A percentile compares a stretch with the other conserved stretches of the same genome.
These are phyloP conservation scores for Siphlonurus alternatus DNA, from an alignment of 2,888 invertebrate genomes.

Conservation along the genomic window DNA sequence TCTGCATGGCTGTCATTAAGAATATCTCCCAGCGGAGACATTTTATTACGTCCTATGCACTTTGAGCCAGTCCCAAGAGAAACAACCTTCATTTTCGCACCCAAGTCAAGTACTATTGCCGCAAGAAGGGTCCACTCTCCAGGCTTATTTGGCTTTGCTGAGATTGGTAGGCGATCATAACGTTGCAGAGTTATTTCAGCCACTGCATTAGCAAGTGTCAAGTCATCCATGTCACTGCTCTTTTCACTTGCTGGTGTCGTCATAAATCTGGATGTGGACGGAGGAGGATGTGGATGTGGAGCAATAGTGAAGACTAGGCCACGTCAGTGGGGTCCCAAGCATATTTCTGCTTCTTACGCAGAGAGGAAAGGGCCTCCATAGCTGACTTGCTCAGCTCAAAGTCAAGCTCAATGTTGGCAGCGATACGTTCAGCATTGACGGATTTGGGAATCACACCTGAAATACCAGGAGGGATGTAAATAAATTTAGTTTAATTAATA, in stretches of 20 bases:
- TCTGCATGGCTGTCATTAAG: slow-evolving; percentile 90
- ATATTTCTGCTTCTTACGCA: slow-evolving; percentile 30
- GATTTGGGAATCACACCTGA: slow-evolving; percentile 48
- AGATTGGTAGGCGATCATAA: slow-evolving; percentile 48
- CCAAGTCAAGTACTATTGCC: slow-evolving; percentile 35
- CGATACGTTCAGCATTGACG: slow-evolving; percentile 34
- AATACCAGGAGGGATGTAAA: no score
- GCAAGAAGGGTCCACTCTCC: slow-evolving; percentile 75
- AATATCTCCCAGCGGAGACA: slow-evolving; percentile 47
- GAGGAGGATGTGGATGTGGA: no score
- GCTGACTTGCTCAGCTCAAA: slow-evolving; percentile 36
- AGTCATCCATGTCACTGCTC: background rate
- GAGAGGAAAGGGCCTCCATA: slow-evolving; percentile 31
- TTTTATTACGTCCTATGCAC: slow-evolving; percentile 54
- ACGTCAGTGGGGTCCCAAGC: slow-evolving; percentile 40
- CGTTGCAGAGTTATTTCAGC: slow-evolving; percentile 40
- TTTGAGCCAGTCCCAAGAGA: slow-evolving; percentile 85
- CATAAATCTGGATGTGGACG: no score
- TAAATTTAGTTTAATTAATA: no score
- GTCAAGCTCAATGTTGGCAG: slow-evolving; percentile 38
- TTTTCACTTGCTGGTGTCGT: no score
- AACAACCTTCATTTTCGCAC: slow-evolving; percentile 37
- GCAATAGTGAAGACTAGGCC: no score
- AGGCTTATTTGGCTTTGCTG: slow-evolving; percentile 52
- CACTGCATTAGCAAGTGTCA: slow-evolving; percentile 30